These are phyloP conservation scores for Leucosticte australis DNA, from an alignment of 2,113 vertebrate genomes.

Conservation along the genomic window DNA sequence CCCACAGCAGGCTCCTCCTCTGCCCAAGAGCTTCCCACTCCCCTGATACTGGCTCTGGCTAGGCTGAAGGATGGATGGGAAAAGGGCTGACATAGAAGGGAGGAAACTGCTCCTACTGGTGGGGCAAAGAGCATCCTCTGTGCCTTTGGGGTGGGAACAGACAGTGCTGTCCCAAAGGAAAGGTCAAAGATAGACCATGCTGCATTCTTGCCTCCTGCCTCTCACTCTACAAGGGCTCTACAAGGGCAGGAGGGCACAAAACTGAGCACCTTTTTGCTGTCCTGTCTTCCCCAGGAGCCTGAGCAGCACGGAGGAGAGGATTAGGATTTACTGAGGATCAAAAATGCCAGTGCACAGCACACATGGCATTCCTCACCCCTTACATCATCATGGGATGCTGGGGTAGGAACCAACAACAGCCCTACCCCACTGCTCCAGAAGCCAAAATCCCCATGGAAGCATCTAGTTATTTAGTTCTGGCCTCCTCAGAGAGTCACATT, in stretches of 20 bases:
- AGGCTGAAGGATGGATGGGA: conserved; percentile 22
- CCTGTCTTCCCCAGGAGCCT: not conserved
- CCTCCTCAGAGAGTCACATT: not conserved
- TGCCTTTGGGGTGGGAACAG: not conserved
- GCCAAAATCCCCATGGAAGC: not conserved
- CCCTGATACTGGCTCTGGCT: not conserved
- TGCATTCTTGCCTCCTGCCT: not conserved
- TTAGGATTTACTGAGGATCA: not conserved
- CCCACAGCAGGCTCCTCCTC: not conserved
- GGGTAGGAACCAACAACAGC: not conserved
- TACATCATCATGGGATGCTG: not conserved
- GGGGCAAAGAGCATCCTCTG: not conserved
- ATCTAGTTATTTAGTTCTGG: not conserved
- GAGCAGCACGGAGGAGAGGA: not conserved
- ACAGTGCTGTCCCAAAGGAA: not conserved
- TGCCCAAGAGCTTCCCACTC: not conserved
- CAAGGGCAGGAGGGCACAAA: not conserved
- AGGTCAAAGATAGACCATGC: not conserved
- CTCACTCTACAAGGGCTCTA: not conserved
- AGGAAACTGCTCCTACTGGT: not conserved
- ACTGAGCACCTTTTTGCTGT: not conserved
- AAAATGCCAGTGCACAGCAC: not conserved
- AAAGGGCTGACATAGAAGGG: not conserved
- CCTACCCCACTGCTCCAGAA: not conserved
- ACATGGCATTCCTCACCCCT: not conserved